phyloP scores from a whole-genome alignment of 2,888 invertebrate species.

The Spodoptera exigua region DNA sequence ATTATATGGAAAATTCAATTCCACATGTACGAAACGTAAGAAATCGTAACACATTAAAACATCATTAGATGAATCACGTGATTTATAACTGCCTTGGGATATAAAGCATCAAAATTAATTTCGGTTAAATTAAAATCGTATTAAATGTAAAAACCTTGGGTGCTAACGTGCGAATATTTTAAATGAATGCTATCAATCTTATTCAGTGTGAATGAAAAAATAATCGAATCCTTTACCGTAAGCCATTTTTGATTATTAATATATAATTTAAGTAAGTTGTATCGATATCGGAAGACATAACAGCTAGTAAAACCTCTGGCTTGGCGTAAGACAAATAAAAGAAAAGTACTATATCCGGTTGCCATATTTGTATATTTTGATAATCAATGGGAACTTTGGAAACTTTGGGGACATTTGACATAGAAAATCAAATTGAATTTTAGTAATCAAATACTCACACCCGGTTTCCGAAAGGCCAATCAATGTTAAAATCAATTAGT shows the following conservation, averaged over 20 bases:
- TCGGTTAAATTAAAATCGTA: conserved; percentile 44
- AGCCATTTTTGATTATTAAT: too few relatives aligned
- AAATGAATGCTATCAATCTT: conserved; percentile 41
- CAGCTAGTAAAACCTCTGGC: conserved; percentile 23
- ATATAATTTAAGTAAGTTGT: conserved; percentile 9
- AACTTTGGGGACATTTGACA: conserved; percentile 2
- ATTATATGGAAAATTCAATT: too few relatives aligned
- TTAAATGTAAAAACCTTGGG: conserved; percentile 25
- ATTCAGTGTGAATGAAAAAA: conserved; percentile 5
- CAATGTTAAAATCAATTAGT: too few relatives aligned
- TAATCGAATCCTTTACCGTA: too few relatives aligned
- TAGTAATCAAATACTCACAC: too few relatives aligned
- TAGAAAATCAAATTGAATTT: too few relatives aligned
- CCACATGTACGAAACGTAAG: conserved; percentile 13
- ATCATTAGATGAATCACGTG: conserved; percentile 62
- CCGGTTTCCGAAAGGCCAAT: too few relatives aligned
- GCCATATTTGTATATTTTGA: conserved; percentile 33
- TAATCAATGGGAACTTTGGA: conserved; percentile 46
- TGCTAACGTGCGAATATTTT: conserved; percentile 35
- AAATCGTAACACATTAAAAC: conserved; percentile 46
- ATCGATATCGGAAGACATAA: not conserved
- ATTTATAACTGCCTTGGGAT: conserved; percentile 27
- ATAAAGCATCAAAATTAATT: conserved; percentile 39
- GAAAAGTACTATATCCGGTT: conserved; percentile 38
- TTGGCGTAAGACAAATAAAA: conserved; percentile 40